These are phyloP conservation scores for Thelaira solivaga DNA, from an alignment of 2,888 invertebrate species.

Conservation along the genomic window DNA sequence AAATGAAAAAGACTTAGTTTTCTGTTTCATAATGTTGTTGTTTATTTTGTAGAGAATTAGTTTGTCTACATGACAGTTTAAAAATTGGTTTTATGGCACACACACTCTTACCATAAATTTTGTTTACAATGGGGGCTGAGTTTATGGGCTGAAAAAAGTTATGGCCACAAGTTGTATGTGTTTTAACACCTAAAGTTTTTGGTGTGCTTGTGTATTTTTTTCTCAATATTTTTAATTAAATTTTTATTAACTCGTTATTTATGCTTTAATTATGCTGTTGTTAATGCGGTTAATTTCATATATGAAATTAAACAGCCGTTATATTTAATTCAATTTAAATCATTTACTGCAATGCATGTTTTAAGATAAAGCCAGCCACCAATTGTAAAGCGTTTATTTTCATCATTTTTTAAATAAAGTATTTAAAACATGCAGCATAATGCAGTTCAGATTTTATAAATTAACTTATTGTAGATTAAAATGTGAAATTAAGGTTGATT, in stretches of 20 bases:
- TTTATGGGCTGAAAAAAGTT: too few relatives aligned
- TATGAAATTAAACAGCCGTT: neutral
- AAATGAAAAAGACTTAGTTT: too few relatives aligned
- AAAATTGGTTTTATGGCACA: conserved; percentile 5
- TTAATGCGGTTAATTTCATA: conserved; percentile 8
- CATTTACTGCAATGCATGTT: neutral
- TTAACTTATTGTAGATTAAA: neutral
- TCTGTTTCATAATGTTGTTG: too few relatives aligned
- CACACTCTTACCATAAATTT: too few relatives aligned
- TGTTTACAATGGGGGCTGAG: too few relatives aligned
- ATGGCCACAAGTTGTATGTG: too few relatives aligned
- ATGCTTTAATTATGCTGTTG: conserved; percentile 33
- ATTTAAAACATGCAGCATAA: too few relatives aligned
- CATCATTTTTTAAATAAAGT: neutral
- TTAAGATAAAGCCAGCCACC: neutral
- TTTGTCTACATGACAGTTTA: conserved; percentile 25
- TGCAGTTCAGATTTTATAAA: too few relatives aligned
- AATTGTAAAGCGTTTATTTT: neutral
- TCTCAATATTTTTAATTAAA: conserved; percentile 30
- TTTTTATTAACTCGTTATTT: conserved; percentile 28
- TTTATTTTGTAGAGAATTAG: conserved; percentile 38
- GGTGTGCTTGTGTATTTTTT: conserved; percentile 2
- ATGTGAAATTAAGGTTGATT: too few relatives aligned
- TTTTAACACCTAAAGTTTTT: neutral
- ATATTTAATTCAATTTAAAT: conserved; percentile 4